Base-by-base conservation (phyloP, 1,140 invertebrate genomes). In the Charaxes varanes region DNA sequence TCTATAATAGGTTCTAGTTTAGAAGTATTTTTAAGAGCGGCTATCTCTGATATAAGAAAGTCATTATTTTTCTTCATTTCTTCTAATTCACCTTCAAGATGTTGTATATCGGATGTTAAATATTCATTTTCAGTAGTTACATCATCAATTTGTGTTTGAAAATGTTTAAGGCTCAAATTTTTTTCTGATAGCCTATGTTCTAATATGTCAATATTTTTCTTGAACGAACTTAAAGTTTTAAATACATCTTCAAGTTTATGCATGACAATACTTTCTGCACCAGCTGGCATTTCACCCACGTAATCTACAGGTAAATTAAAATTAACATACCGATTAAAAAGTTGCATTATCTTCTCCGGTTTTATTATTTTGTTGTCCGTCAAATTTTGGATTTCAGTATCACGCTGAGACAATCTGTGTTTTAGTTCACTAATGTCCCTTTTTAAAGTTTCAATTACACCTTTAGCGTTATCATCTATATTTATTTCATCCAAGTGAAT, bases 1-100 rank as follows among this genome's bases (percentile, higher is more conserved):
- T 90, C 89, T 26, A 87, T 86, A 32, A 90, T 90, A 5, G 89
- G 89, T 58, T 90, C 87, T 32, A 90, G 65, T 48, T 88, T 89
- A 15, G 82, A 82, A 5, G 86, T 85, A 54, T 86, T 87, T 66
- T 89, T 89, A 37, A 86, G 79, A 12, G 85, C 80, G 8, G 88
- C 84, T 47, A 90, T 83, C 65, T 90, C 88, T 33, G 85, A 84
- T 54, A 90, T 85, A 8, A 90, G 68, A 43, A 88, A 79, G 57
- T 90, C 89, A 54, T 90, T 90, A 62, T 90, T 90, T 53, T 89
- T 88, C 56, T 88, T 88, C 62, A 90, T 85, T 69, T 90, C 87
- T 23, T 83, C 84, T 35, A 88, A 85, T 65, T 90, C 88, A n/a
- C 85, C 68, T 51, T 90, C 87, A 31, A 86, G 87, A 55, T 90